Evolutionary conservation across 2,113 vertebrate genomes (phyloP).

Genomic region (Sciurus niger): DNA sequence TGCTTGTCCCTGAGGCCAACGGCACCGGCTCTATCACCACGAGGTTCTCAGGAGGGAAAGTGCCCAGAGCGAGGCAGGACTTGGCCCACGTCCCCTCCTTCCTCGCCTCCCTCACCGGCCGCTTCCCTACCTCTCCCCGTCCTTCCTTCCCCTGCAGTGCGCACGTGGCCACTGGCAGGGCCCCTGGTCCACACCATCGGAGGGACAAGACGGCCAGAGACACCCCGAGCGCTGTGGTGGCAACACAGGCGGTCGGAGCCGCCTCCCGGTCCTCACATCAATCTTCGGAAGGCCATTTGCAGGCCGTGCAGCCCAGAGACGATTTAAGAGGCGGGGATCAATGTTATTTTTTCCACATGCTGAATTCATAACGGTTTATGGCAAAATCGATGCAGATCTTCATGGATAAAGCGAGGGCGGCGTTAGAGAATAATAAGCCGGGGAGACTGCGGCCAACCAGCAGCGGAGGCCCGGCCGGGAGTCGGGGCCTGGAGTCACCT

Average conservation of each 20-base stretch:
- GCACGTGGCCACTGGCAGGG: neutral
- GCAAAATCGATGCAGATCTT: conserved; percentile 85
- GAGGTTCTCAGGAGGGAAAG: neutral
- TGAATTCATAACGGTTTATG: conserved; percentile 84
- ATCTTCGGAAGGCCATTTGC: conserved; percentile 67
- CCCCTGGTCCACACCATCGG: neutral
- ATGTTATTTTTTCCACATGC: conserved; percentile 82
- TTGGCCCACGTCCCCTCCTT: neutral
- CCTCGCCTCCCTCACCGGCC: neutral
- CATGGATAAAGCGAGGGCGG: conserved; percentile 67
- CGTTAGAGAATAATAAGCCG: neutral
- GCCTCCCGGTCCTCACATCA: conserved; percentile 17
- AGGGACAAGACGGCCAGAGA: neutral
- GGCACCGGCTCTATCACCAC: neutral
- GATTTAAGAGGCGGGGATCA: conserved; percentile 79
- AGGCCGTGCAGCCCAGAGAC: conserved; percentile 13
- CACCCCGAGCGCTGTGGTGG: neutral
- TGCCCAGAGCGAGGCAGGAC: accelerated
- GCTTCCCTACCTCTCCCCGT: too few species aligned
- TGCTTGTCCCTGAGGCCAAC: neutral
- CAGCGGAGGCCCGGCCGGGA: neutral
- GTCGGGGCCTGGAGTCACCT: neutral
- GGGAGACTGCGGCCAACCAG: neutral
- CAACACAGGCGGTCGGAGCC: neutral
- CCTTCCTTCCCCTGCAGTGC: neutral